Base-by-base conservation (phyloP, 2,113 vertebrate genomes). In the Poeciliopsis turrubarensis region DNA sequence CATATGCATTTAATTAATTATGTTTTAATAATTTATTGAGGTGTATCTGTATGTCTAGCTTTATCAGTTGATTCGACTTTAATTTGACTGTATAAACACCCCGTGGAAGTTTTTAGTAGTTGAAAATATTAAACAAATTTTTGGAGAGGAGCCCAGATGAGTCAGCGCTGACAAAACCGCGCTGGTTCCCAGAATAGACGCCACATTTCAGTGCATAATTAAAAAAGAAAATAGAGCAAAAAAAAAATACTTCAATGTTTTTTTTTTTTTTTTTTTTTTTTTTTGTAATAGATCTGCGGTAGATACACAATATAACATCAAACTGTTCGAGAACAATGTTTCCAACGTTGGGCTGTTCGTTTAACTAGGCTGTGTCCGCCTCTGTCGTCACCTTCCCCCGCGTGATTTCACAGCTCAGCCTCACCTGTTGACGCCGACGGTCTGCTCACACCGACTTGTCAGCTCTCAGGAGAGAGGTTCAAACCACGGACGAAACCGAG, bases 361-460 rank as follows among this genome's bases (percentile, higher is more conserved):
- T 44, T 19, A n/a, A 30, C 26, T 26, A 31, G 61, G 72, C 70
- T 6, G 51, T 47, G 4, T 65, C 74, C 75, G 73, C 73, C 78
- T 60, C 57, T 75, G 31, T 34, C 73, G 39, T 71, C 51, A 0
- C 70, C 62, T 54, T 67, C 65, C 82, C 68, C 69, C 84, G 39
- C 82, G 31, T 68, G 86, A 72, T 68, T 60, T 64, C 65, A 57
- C 51, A 71, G 25, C 39, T 66, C 75, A 57, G 4, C 60, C 83
- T 91, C 89, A 92, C 92, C 91, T 93, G 92, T 89, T 86, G 86
- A 81, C 82, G 65, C 74, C 69, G 80, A 76, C 78, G 17, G 15
- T 70, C 57, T 1, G 80, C 37, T 41, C 72, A 3, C 62, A 14
- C 44, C 8, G 76, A 30, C 15, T 72, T 77, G 79, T 73, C 74